Evolutionary conservation across 2,797 vertebrate species (phyloP).

Genomic region (Periophthalmus magnuspinnatus): DNA sequence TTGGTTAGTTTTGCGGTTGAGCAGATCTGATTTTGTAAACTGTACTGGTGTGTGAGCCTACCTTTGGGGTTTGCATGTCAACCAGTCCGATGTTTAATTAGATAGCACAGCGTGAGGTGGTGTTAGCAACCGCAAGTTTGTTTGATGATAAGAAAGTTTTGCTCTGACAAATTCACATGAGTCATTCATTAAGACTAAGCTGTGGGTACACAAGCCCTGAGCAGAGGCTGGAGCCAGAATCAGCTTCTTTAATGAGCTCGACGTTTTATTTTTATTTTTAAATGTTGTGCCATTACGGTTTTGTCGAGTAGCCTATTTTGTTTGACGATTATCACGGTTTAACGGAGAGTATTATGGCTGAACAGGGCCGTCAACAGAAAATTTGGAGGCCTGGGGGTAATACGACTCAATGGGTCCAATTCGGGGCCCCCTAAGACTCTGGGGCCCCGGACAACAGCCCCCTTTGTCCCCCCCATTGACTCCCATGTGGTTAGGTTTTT

Average conservation of each 20-base stretch:
- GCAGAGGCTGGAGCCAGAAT: background rate
- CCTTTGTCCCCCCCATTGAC: too few species aligned
- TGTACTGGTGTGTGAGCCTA: background rate
- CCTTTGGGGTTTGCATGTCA: conserved; percentile 32
- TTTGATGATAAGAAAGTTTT: conserved; percentile 13
- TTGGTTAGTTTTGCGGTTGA: conserved; percentile 1
- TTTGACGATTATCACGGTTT: too few species aligned
- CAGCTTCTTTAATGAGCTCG: background rate
- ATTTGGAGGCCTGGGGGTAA: too few species aligned
- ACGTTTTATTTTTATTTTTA: background rate
- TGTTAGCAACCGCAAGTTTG: conserved; percentile 6
- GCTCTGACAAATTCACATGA: conserved; percentile 4
- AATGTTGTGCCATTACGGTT: background rate
- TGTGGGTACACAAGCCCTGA: background rate
- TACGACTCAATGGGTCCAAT: too few species aligned
- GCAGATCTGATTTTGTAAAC: conserved; percentile 3
- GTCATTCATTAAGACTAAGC: conserved; percentile 6
- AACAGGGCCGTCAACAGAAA: too few species aligned
- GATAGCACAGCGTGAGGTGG: conserved; percentile 20
- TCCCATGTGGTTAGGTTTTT: too few species aligned
- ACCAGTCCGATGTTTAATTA: conserved; percentile 25
- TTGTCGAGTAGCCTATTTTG: background rate
- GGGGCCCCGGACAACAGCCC: too few species aligned
- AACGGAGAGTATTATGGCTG: too few species aligned
- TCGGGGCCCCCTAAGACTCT: too few species aligned